Evolutionary conservation across 2,888 invertebrate species (phyloP).

Genomic region (Mechanitis messenoides): DNA sequence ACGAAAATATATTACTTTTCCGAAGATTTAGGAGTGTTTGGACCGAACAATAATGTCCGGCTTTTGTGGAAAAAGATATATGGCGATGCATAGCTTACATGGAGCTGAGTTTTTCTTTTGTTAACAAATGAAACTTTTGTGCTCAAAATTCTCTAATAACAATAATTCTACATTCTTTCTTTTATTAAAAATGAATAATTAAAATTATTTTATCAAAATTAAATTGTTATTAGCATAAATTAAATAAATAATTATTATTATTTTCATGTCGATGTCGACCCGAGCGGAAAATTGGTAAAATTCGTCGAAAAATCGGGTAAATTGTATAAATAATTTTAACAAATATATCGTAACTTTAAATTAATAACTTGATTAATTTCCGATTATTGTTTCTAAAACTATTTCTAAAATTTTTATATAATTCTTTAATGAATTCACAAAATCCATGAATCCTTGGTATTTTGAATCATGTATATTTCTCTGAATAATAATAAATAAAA

Average conservation of each 20-base stretch:
- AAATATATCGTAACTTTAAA: no score
- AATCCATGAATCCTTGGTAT: neutral
- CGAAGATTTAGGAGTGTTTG: conserved; percentile 78
- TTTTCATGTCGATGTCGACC: no score
- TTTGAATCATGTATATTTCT: neutral
- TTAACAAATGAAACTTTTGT: conserved; percentile 69
- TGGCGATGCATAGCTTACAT: conserved; percentile 75
- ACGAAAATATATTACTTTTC: conserved; percentile 78
- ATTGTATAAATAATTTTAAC: no score
- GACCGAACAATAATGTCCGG: conserved; percentile 79
- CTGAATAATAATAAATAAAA: no score
- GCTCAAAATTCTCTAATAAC: conserved; percentile 24
- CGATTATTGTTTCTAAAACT: no score
- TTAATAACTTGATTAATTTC: no score
- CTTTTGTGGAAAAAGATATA: conserved; percentile 78
- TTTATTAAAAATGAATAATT: neutral
- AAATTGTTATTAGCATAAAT: neutral
- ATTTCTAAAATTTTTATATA: no score
- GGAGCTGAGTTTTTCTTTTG: conserved; percentile 73
- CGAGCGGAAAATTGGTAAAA: no score
- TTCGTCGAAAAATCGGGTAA: no score
- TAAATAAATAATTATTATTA: neutral
- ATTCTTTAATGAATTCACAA: neutral
- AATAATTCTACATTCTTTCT: neutral
- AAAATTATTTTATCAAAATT: neutral